Conservation (phyloP, 1,140 invertebrate species). For the Diorhabda sublineata region DNA sequence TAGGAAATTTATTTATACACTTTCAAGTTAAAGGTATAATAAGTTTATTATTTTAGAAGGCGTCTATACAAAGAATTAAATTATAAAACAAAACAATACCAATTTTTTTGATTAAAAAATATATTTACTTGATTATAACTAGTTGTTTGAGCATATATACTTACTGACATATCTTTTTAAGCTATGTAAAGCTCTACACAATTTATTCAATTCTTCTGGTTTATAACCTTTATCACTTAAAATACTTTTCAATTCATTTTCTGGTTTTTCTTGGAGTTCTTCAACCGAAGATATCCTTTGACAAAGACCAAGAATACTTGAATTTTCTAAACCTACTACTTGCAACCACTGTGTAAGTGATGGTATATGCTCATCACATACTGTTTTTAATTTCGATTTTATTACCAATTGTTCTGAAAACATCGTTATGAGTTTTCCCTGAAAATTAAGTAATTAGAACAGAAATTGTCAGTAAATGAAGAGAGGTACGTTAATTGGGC, state of each 20-base stretch:
- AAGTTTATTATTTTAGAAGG: too few relatives aligned
- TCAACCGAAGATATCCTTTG: conserved; percentile 67
- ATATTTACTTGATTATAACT: too few relatives aligned
- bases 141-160: not conserved
- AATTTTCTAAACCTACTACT: conserved; percentile 68
- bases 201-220: conserved; percentile 73
- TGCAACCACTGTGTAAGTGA: conserved; percentile 84
- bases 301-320: conserved; percentile 52
- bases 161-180: conserved; percentile 78
- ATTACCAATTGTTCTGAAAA: conserved; percentile 87
- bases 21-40: too few relatives aligned
- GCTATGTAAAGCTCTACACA: conserved; percentile 79
- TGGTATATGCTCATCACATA: conserved; percentile 63
- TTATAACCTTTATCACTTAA: conserved; percentile 62
- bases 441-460: conserved; percentile 40
- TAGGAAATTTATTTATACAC: too few relatives aligned
- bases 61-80: too few relatives aligned
- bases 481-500: too few relatives aligned
- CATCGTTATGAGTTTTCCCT: conserved; percentile 91
- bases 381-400: conserved; percentile 67
- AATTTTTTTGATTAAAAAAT: too few relatives aligned
- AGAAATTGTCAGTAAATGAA: not conserved
- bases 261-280: conserved; percentile 74
- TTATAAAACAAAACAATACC: too few relatives aligned
- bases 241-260: conserved; percentile 73